Base-by-base conservation (phyloP, 2,888 invertebrate species). In the Apoda limacodes region DNA sequence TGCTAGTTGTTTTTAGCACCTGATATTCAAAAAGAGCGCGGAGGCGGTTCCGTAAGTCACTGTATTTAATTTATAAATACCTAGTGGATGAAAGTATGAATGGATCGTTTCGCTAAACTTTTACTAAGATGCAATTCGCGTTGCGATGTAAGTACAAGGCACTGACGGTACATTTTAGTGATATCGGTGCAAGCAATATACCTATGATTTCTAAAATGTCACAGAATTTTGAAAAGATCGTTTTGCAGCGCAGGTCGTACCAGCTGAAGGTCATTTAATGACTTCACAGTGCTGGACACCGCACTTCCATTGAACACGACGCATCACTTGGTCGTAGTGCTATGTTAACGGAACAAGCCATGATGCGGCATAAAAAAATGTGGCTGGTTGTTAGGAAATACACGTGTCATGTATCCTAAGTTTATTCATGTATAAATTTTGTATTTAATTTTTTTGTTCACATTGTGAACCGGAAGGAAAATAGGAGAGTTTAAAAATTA, bases 341-440 rank as follows among this genome's bases (percentile, higher is more conserved):
- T 37, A 9, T 27, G 29, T 17, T 40, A 38, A 5, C 37, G 32
- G 3, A 40, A 11, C 2, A 42, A 32, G 2, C 40, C 42, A 30
- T 39, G 40, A 32, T 39, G 38, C 2, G 46, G 40, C 7, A 47
- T 6, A 24, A 36, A 46, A 22, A 34, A 38, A 7, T 38, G 37
- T 10, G 26, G 20, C 17, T 33, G 5, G 3, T 22, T 13, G 3
- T 9, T 10, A 13, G 23, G 15, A 25, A 40, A 28, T 29, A 30
- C 27, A 11, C n/a, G n/a, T 10, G 9, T 21, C 12, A 34, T 23
- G 12, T 29, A 22, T 2, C 22, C 28, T 22, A 29, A 22, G 5
- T 9, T 9, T 10, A 22, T 29, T 29, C 28, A 12, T 22, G 13
- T 22, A 29, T 29, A 9, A 29, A 29, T 1, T 28, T 15, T 2